Percentiles rank a stretch among this genome's conserved stretches.
These are phyloP conservation scores for Choreutis nemorana DNA, from an alignment of 2,888 invertebrate genomes.

Conservation along the genomic window DNA sequence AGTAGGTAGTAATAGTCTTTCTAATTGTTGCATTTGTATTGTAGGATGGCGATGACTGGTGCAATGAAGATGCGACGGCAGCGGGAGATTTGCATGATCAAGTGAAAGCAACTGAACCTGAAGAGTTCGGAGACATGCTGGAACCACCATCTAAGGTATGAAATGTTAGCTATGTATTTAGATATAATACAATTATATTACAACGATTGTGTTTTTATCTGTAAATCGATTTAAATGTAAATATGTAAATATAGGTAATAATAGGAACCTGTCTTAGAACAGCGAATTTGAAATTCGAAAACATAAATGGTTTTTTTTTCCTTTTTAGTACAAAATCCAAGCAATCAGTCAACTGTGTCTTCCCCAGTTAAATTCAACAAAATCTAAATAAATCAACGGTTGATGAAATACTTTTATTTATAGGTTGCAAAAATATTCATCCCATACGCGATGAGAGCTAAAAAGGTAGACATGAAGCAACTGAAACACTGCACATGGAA, in stretches of 20 bases:
- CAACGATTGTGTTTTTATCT: too few species aligned
- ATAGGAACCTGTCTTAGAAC: too few species aligned
- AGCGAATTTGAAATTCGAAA: too few species aligned
- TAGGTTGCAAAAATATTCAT: slow-evolving; percentile 78
- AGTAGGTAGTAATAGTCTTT: slow-evolving; percentile 5
- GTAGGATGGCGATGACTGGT: slow-evolving; percentile 54
- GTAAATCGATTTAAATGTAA: too few species aligned
- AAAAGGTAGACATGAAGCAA: slow-evolving; percentile 86
- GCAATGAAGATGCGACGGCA: slow-evolving; percentile 40
- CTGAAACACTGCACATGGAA: slow-evolving; percentile 81
- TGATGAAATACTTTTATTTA: too few species aligned
- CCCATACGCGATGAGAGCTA: slow-evolving; percentile 82
- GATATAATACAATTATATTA: too few species aligned
- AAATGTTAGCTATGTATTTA: too few species aligned
- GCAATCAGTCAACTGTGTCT: too few species aligned
- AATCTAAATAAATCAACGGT: neutral
- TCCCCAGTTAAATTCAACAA: too few species aligned
- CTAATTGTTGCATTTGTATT: slow-evolving; percentile 5
- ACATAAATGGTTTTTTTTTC: too few species aligned
- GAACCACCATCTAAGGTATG: slow-evolving; percentile 72
- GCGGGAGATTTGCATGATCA: slow-evolving; percentile 41
- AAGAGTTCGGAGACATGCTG: slow-evolving; percentile 63
- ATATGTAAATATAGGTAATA: too few species aligned
- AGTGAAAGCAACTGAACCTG: slow-evolving; percentile 30
- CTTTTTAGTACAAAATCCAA: neutral